Base-by-base conservation (phyloP, 2,797 vertebrate species). In the Hirundo rustica region DNA sequence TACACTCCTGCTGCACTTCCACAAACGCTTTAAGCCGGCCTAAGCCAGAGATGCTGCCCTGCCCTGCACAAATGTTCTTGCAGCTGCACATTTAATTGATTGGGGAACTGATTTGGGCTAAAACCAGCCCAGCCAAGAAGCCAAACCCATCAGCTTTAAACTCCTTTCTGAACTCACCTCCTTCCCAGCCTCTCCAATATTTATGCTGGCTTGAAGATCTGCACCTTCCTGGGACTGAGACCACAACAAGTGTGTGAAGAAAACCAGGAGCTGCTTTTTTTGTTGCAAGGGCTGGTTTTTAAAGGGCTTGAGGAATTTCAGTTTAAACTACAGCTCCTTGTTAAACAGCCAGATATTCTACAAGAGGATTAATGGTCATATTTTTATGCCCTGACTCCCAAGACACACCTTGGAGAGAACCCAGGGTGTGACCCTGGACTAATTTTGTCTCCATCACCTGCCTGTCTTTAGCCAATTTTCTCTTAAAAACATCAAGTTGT, bases 31-130 rank as follows among this genome's bases (percentile, higher is more conserved):
- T 90, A 94, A 96, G 80, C 93, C 89, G 30, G 38, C 14, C 4
- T 81, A 94, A 96, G 93, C 85, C 93, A 88, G 93, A 84, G 92
- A 88, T 94, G 88, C 92, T 40, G 88, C 92, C 92, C 96, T 89
- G 85, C 94, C 92, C 93, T 76, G 83, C 76, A 82, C 94, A 96
- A 92, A 86, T 95, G 94, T 93, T 95, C 95, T 15, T 86, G 93
- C 94, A 96, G 93, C 96, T 96, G 93, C 74, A 60, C 58, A 5
- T 73, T 86, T 75, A 58, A 86, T 89, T 78, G 92, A 66, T 32
- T 30, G 80, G 77, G 80, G 76, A 93, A 26, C 80, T 45, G 80
- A 32, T 86, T 88, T 84, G 80, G 20, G 66, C 80, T 81, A 21
- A 86, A 92, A 84, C 62, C 40, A 86, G 36, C 55, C 62, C 85